phyloP scores from a whole-genome alignment of 2,888 invertebrate genomes.

The Salticus scenicus region DNA sequence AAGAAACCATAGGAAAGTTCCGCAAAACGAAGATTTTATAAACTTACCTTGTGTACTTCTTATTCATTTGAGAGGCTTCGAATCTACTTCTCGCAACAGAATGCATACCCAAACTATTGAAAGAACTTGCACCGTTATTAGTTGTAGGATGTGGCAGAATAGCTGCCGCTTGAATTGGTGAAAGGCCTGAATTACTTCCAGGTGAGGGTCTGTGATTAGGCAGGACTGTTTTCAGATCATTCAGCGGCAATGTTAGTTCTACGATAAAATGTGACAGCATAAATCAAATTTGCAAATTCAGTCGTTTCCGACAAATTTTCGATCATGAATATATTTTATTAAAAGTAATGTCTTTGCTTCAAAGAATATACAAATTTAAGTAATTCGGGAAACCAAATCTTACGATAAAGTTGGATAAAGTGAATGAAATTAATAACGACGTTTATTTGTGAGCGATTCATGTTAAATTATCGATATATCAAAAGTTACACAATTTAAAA shows the following conservation, averaged over 20 bases:
- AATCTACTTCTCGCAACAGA: conserved; percentile 10
- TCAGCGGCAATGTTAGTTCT: conserved; percentile 5
- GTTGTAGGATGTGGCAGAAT: background rate
- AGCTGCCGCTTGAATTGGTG: background rate
- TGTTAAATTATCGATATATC: no score
- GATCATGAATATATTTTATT: background rate
- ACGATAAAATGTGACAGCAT: background rate
- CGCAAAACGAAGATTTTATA: no score
- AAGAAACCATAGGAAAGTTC: no score
- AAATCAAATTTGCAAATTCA: background rate
- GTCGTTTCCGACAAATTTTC: no score
- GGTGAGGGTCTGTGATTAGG: conserved; percentile 1
- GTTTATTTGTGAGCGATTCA: no score
- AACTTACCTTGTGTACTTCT: conserved; percentile 30
- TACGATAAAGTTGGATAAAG: no score
- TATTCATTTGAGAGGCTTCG: background rate
- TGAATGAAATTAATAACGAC: no score
- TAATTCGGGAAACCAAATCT: no score
- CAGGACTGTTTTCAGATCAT: conserved; percentile 15
- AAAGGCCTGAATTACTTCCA: background rate
- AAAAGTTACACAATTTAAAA: no score
- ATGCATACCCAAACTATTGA: conserved; percentile 29
- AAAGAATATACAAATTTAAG: background rate
- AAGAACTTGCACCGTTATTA: conserved; percentile 13
- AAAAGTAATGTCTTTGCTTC: background rate